Conservation (phyloP, 2,888 invertebrate species). For the Cordylochernes scorpioides region DNA sequence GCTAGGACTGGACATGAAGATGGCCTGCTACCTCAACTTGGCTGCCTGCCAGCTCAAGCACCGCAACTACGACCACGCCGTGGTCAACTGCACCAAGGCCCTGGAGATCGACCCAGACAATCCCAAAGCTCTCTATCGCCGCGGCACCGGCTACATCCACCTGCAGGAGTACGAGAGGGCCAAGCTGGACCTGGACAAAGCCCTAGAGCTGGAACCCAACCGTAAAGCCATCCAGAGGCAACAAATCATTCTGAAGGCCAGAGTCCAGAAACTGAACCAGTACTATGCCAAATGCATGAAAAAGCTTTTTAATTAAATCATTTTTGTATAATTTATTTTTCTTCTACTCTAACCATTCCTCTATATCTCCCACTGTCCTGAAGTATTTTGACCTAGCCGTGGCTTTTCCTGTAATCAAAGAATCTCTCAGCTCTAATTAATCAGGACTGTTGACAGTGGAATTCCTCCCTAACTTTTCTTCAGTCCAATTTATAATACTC, state of each 20-base stretch:
- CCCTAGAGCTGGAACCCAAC: conserved; percentile 35
- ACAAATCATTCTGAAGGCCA: conserved; percentile 29
- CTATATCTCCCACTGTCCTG: no score
- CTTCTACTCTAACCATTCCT: no score
- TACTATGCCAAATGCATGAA: conserved; percentile 32
- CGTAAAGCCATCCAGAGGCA: conserved; percentile 36
- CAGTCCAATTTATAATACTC: no score
- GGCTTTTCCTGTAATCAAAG: no score
- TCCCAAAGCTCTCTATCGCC: conserved; percentile 28
- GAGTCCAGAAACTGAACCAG: conserved; percentile 32
- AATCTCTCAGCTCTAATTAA: no score
- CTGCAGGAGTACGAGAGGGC: conserved; percentile 19
- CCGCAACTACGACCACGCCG: conserved; percentile 35
- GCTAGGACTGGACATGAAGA: conserved; percentile 11
- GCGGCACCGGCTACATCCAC: conserved; percentile 25
- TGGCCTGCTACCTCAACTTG: conserved; percentile 42
- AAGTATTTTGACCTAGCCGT: no score
- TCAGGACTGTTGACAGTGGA: no score
- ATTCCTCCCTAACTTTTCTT: no score
- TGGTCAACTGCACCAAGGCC: conserved; percentile 32
- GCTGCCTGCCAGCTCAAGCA: conserved; percentile 48
- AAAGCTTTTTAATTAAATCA: conserved; percentile 19
- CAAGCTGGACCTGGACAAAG: conserved; percentile 33
- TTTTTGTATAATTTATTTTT: no score
- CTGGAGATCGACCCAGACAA: conserved; percentile 24